Evolutionary conservation across 2,797 vertebrate genomes (phyloP).

Genomic region (Euthynnus affinis): DNA sequence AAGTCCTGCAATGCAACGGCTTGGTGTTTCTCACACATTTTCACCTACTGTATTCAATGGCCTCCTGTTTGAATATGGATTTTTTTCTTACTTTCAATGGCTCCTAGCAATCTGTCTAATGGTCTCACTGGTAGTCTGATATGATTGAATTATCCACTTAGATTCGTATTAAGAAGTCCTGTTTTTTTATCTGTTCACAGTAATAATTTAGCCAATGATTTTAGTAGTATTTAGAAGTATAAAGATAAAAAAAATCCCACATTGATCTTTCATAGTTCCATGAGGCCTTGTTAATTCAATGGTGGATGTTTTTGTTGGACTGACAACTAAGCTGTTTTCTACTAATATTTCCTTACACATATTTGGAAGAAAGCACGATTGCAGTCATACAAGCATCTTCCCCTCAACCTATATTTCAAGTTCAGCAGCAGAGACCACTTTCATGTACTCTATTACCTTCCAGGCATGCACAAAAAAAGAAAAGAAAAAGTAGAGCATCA

Average conservation of each 20-base stretch:
- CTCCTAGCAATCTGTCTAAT: background rate
- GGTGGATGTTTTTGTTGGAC: background rate
- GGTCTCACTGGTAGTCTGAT: background rate
- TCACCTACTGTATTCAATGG: background rate
- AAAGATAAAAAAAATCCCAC: slow-evolving; percentile 1
- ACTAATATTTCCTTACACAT: slow-evolving; percentile 1
- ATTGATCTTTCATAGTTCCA: background rate
- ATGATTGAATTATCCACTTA: slow-evolving; percentile 14
- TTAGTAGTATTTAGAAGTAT: background rate
- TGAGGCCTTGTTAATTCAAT: background rate
- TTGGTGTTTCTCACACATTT: slow-evolving; percentile 1
- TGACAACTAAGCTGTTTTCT: background rate
- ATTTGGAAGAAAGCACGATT: background rate
- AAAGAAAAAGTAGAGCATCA: background rate
- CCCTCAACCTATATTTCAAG: background rate
- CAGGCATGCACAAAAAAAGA: background rate
- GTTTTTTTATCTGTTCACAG: background rate
- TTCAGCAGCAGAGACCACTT: background rate
- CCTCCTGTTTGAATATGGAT: background rate
- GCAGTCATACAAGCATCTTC: background rate
- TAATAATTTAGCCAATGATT: background rate
- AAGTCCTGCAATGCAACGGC: background rate
- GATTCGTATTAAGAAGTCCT: background rate
- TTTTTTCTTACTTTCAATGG: background rate
- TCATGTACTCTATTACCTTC: background rate